Evolutionary conservation across 2,888 invertebrate genomes (phyloP).

Genomic region (Lapara coniferarum): DNA sequence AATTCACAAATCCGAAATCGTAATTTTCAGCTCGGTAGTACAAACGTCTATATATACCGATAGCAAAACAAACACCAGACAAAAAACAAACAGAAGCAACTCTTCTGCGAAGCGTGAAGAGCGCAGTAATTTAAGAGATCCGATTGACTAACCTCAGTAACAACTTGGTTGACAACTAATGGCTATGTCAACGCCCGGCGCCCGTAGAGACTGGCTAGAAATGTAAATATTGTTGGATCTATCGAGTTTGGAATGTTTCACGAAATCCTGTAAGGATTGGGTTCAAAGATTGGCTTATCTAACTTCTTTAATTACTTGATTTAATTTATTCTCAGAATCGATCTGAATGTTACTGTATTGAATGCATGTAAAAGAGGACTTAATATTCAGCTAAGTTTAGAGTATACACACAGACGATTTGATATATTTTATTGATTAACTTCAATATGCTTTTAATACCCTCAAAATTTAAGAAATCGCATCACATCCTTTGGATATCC

Average conservation of each 20-base stretch:
- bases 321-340: no score
- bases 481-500: no score
- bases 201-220: slow-evolving; percentile 35
- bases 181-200: slow-evolving; percentile 41
- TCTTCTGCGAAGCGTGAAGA: slow-evolving; percentile 18
- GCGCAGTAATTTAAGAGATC: slow-evolving; percentile 44
- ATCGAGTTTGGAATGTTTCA: slow-evolving; percentile 8
- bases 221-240: slow-evolving; percentile 44
- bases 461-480: no score
- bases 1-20: no score
- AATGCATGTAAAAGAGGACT: no score
- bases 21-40: no score
- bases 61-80: neutral
- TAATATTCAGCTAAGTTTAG: no score
- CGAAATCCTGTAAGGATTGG: neutral
- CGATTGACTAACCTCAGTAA: slow-evolving; percentile 46
- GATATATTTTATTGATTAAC: no score
- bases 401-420: no score
- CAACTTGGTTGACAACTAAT: slow-evolving; percentile 42
- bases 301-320: no score
- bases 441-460: no score
- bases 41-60: neutral
- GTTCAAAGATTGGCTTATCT: neutral
- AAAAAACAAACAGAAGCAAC: neutral
- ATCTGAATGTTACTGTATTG: no score